Percentiles rank a stretch among this genome's conserved stretches.
These are phyloP conservation scores for Cepphus grylle DNA, from an alignment of 2,113 vertebrate species.

Conservation along the genomic window DNA sequence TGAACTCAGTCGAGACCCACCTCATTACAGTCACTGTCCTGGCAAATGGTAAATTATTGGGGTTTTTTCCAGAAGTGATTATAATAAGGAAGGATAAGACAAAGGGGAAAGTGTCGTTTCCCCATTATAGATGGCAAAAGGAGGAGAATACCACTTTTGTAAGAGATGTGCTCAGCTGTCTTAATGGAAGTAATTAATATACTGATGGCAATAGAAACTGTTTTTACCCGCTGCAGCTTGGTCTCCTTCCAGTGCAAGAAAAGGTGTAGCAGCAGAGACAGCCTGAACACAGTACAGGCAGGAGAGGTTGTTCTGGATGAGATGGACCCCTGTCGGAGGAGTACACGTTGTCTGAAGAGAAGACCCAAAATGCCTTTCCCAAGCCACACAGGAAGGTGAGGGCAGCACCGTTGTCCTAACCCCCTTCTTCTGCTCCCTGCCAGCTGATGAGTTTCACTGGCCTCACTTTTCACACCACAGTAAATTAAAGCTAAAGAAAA, in stretches of 20 bases:
- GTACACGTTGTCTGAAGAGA: neutral
- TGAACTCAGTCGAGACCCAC: neutral
- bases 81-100: neutral
- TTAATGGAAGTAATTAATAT: neutral
- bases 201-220: neutral
- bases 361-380: neutral
- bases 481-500: constrained; percentile 25
- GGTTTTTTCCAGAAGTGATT: neutral
- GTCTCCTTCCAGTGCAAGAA: neutral
- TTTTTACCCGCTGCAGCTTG: neutral
- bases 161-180: neutral
- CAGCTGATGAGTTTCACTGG: neutral
- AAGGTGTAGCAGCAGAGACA: neutral
- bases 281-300: neutral
- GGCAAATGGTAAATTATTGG: neutral
- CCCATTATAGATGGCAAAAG: neutral
- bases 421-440: neutral
- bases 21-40: neutral
- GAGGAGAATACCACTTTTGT: neutral
- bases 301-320: neutral
- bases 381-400: neutral
- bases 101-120: neutral
- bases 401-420: neutral
- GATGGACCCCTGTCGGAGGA: neutral
- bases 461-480: neutral